These are phyloP conservation scores for Zhengitettix transpicula DNA, from an alignment of 2,888 invertebrate genomes.

Conservation along the genomic window DNA sequence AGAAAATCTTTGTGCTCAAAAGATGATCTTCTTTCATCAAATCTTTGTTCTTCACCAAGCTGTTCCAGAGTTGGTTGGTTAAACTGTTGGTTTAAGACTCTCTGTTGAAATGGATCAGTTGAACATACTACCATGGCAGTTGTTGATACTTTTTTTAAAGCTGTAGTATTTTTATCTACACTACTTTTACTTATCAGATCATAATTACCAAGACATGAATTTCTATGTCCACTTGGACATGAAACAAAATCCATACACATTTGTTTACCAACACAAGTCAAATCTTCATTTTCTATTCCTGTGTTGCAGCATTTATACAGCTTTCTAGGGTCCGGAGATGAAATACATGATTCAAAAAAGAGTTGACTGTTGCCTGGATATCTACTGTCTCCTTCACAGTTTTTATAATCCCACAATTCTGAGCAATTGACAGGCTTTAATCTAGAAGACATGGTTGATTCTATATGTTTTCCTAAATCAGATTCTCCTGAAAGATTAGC, in stretches of 20 bases:
- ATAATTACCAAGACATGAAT: neutral
- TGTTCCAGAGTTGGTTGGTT: neutral
- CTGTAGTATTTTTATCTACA: neutral
- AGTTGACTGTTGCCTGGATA: neutral
- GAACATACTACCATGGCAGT: neutral
- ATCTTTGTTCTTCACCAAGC: neutral
- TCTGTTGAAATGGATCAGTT: neutral
- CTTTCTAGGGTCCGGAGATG: neutral
- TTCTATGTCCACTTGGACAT: neutral
- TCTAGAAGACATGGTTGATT: neutral
- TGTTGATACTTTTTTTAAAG: neutral
- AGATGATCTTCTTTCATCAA: conserved; percentile 1
- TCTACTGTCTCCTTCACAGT: neutral
- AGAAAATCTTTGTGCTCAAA: conserved; percentile 34
- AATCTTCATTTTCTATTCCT: neutral
- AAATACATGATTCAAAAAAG: neutral
- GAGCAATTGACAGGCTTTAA: neutral
- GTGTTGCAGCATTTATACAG: neutral
- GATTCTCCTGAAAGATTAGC: neutral
- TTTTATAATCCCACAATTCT: neutral
- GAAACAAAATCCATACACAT: too few species aligned
- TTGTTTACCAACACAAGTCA: too few species aligned
- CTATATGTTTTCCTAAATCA: neutral
- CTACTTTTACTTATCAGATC: neutral
- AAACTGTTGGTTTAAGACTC: neutral